A percentile compares a stretch with the other conserved stretches of the same genome.
phyloP scores from a whole-genome alignment of 2,113 vertebrate species.

The Hyperopisus bebe region DNA sequence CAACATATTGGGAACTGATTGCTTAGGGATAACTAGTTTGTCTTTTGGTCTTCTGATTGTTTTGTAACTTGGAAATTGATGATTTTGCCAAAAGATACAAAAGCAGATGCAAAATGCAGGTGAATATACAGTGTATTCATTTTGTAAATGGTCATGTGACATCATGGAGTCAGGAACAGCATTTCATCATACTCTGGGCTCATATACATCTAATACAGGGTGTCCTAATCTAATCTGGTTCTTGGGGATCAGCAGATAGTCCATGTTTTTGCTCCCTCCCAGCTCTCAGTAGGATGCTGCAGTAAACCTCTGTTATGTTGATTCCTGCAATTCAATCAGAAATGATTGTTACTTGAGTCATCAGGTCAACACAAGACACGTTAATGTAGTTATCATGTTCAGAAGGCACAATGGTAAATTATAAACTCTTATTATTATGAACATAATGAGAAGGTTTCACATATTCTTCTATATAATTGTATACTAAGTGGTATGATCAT shows the following conservation, averaged over 20 bases:
- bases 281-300: background rate
- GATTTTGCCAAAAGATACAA: background rate
- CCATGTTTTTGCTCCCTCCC: background rate
- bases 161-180: background rate
- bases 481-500: background rate
- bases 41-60: background rate
- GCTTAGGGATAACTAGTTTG: background rate
- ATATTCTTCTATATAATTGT: background rate
- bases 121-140: background rate
- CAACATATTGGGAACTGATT: background rate
- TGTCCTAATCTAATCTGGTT: background rate
- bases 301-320: background rate
- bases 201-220: background rate
- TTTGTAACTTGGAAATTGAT: background rate
- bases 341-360: background rate
- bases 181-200: background rate
- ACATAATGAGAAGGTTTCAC: background rate
- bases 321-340: slow-evolving; percentile 23
- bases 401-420: slow-evolving; percentile 14
- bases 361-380: slow-evolving; percentile 7
- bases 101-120: background rate
- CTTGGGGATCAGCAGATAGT: background rate
- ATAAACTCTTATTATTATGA: slow-evolving; percentile 22
- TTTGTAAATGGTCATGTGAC: background rate
- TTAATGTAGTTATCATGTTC: slow-evolving; percentile 23